Base-by-base conservation (phyloP, 1,140 invertebrate species). In the Hycleus phaleratus region DNA sequence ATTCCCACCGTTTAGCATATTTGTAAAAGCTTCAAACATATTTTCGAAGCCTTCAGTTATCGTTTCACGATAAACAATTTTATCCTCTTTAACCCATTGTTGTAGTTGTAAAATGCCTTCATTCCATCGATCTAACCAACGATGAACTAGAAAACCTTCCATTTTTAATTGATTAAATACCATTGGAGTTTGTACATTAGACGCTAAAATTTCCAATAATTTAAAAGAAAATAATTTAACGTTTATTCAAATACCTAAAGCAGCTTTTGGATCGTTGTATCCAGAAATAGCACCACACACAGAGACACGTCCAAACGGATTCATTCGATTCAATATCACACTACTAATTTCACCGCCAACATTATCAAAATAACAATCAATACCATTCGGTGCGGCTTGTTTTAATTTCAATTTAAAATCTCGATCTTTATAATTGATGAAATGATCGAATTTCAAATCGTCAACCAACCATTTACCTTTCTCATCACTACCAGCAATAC, bases 341-440 rank as follows among this genome's bases (percentile, higher is more conserved):
- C 74, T 77, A 58, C 82, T 83, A 40, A 86, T 80, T 67, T 84
- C 79, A 25, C 85, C 85, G 32, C 85, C 85, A 32, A 87, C 85
- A 72, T 87, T 87, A 65, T 87, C 85, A 72, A 87, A 87, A 63
- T 86, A 87, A 58, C 82, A 83, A 61, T 87, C 83, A 3, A 88
- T 71, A 26, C 82, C 83, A n/a, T 84, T 74, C 0, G 85, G 84
- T 11, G 84, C 85, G 18, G 71, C 75, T 70, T 82, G 73, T 62
- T 75, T 80, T n/a, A 88, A 71, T 32, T 74, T 76, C 26, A 71
- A 48, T 2, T 67, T 67, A 38, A 86, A 55, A 57, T 83, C 67
- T 7, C 69, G 71, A 0, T 69, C 82, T 71, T 87, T 88, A 67
- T 88, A 89, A 72, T 88, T 88, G 52, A 81, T 83, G 0, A 78